phyloP scores from a whole-genome alignment of 2,888 invertebrate genomes.

The Halictus ligatus region DNA sequence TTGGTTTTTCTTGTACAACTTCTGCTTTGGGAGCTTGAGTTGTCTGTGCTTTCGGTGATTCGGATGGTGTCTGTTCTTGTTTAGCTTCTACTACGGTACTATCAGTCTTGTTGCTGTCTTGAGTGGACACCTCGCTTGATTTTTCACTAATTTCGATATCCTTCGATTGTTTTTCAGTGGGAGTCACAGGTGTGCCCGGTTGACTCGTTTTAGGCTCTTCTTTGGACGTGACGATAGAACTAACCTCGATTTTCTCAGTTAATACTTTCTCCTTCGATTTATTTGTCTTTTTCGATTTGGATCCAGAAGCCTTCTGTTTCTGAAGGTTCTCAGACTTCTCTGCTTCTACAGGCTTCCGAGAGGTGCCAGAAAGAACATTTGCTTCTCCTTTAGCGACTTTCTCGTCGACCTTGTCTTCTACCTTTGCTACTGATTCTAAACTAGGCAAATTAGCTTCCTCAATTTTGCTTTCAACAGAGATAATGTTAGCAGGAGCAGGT shows the following conservation, averaged over 20 bases:
- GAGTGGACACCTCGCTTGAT: not conserved
- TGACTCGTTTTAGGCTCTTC: conserved; percentile 31
- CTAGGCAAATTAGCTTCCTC: conserved; percentile 63
- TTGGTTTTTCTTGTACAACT: not conserved
- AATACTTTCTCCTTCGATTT: conserved; percentile 46
- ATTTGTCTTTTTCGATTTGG: conserved; percentile 35
- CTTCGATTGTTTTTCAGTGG: not conserved
- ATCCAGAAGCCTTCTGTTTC: conserved; percentile 60
- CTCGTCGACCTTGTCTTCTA: not conserved
- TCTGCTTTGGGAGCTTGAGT: conserved; percentile 24
- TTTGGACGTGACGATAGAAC: conserved; percentile 27
- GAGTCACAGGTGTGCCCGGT: conserved; percentile 10
- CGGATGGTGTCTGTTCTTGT: not conserved
- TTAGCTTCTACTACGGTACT: not conserved
- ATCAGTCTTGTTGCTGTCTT: not conserved
- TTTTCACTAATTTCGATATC: conserved; percentile 9
- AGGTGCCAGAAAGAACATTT: not conserved
- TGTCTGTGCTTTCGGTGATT: not conserved
- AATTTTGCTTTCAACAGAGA: conserved; percentile 44
- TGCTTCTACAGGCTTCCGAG: not conserved
- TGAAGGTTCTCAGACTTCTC: not conserved
- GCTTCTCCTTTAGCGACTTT: conserved; percentile 52
- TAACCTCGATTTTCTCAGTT: conserved; percentile 28
- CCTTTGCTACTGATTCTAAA: conserved; percentile 8
- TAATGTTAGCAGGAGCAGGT: not conserved